These are phyloP conservation scores for Xylophagus ater DNA, from an alignment of 2,888 invertebrate genomes.

Conservation along the genomic window DNA sequence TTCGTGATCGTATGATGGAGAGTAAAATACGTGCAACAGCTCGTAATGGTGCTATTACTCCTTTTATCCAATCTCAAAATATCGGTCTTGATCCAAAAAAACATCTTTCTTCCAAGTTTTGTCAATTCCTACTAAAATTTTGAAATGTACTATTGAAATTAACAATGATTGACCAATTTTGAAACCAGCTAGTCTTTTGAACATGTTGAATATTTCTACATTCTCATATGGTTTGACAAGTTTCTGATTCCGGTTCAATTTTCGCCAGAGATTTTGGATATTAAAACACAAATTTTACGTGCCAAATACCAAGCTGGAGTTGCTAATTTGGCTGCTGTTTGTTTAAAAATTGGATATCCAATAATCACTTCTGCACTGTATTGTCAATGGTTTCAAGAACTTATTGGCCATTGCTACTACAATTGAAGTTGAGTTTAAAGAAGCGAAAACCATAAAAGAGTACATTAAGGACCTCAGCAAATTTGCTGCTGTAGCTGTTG, in stretches of 20 bases:
- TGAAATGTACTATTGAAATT: constrained; percentile 97
- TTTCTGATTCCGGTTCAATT: constrained; percentile 91
- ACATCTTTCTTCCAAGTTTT: constrained; percentile 98
- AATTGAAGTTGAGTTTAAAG: constrained; percentile 83
- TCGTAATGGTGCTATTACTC: constrained; percentile 87
- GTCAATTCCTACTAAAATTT: constrained; percentile 93
- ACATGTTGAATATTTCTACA: constrained; percentile 97
- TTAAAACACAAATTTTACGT: constrained; percentile 84
- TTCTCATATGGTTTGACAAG: constrained; percentile 92
- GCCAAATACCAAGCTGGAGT: constrained; percentile 79
- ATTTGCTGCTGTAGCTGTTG: constrained; percentile 54
- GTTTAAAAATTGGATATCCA: constrained; percentile 81
- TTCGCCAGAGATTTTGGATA: constrained; percentile 89
- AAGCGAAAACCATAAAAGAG: constrained; percentile 77
- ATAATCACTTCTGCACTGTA: constrained; percentile 89
- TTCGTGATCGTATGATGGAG: constrained; percentile 71
- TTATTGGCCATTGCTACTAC: constrained; percentile 84
- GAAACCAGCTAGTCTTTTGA: constrained; percentile 84
- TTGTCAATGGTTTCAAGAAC: constrained; percentile 92
- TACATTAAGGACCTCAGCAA: constrained; percentile 86
- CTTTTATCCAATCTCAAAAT: constrained; percentile 87
- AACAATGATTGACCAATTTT: constrained; percentile 78
- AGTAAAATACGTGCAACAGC: constrained; percentile 95
- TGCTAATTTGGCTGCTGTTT: constrained; percentile 78
- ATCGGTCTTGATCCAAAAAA: constrained; percentile 92